Evolutionary conservation across 2,797 vertebrate species (phyloP).

Genomic region (Neomorphus geoffroyi): DNA sequence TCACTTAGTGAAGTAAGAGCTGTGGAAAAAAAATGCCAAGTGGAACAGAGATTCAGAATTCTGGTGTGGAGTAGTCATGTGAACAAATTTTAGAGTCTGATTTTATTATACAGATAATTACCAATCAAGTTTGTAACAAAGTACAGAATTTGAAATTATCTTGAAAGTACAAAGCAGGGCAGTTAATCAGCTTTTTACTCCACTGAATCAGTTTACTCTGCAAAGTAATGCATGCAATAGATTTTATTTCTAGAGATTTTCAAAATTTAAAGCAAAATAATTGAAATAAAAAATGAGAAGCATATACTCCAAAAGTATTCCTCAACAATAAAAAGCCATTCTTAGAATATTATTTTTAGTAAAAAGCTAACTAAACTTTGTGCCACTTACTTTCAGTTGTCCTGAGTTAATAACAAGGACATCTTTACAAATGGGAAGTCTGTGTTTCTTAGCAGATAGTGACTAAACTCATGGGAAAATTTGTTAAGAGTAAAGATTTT

Average conservation of each 20-base stretch:
- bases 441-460: not conserved
- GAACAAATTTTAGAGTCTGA: slow-evolving; percentile 23
- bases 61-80: not conserved
- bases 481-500: not conserved
- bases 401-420: not conserved
- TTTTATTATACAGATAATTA: slow-evolving; percentile 44
- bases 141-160: not conserved
- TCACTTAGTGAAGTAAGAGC: slow-evolving; percentile 12
- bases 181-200: not conserved
- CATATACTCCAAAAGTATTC: not conserved
- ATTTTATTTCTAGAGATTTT: not conserved
- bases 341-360: not conserved
- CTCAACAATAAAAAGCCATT: not conserved
- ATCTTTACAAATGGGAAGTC: not conserved
- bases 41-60: not conserved
- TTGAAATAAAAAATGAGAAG: not conserved
- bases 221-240: not conserved
- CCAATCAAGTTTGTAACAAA: slow-evolving; percentile 16
- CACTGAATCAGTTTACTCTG: not conserved
- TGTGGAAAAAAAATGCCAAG: not conserved
- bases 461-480: not conserved
- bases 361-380: not conserved
- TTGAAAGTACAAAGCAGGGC: not conserved
- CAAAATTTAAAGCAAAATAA: not conserved
- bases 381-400: not conserved